These are phyloP conservation scores for Drosophila cardini DNA, from an alignment of 1,140 invertebrate species.

Conservation along the genomic window DNA sequence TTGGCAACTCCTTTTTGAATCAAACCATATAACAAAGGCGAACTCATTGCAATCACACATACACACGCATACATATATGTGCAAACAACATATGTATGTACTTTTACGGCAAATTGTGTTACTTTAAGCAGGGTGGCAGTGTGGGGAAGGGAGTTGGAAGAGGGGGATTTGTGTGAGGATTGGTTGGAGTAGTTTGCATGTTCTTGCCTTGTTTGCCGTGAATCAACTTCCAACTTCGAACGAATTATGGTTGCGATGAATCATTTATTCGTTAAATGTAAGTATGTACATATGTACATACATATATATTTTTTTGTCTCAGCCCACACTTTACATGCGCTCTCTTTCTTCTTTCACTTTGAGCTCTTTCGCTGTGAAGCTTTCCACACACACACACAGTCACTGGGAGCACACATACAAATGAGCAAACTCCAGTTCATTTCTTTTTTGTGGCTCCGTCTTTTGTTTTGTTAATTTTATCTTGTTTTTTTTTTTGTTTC, in stretches of 20 bases:
- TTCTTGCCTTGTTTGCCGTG: constrained; percentile 63
- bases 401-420: not conserved
- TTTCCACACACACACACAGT: constrained; percentile 13
- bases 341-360: constrained; percentile 42
- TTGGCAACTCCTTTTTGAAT: constrained; percentile 47
- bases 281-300: constrained; percentile 4
- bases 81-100: constrained; percentile 19
- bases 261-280: constrained; percentile 45
- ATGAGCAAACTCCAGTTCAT: constrained; percentile 17
- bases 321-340: constrained; percentile 51
- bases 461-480: constrained; percentile 74
- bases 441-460: constrained; percentile 56
- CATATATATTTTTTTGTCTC: constrained; percentile 20
- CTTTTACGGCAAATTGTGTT: constrained; percentile 40
- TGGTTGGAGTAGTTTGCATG: constrained; percentile 44
- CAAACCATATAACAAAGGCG: constrained; percentile 52
- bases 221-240: constrained; percentile 77
- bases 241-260: constrained; percentile 72
- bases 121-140: constrained; percentile 5
- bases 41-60: constrained; percentile 22
- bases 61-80: not conserved
- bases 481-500: constrained; percentile 50
- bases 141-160: not conserved
- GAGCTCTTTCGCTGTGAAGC: constrained; percentile 14
- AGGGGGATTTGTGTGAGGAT: constrained; percentile 11